These are phyloP conservation scores for Rhinoderma darwinii DNA, from an alignment of 2,113 vertebrate species.

Conservation along the genomic window DNA sequence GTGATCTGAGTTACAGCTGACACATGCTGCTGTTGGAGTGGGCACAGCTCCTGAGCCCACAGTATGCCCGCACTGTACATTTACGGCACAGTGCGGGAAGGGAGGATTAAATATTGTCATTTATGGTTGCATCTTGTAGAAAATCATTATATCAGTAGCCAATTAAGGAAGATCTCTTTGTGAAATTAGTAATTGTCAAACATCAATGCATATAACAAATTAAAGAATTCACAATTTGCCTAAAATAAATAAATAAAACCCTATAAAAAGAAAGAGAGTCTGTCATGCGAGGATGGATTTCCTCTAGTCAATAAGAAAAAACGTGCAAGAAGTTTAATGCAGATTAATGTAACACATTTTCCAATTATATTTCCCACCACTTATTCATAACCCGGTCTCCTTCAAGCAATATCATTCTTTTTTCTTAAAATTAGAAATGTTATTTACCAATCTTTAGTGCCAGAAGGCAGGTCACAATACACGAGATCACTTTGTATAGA, in stretches of 20 bases:
- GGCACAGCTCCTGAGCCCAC: too few species aligned
- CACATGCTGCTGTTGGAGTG: too few species aligned
- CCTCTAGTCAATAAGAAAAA: background rate
- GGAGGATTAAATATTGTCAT: background rate
- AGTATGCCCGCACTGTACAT: too few species aligned
- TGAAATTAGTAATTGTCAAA: background rate
- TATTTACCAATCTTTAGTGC: constrained; percentile 23
- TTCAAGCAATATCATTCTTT: constrained; percentile 13
- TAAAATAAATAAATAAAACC: background rate
- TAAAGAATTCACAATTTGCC: background rate
- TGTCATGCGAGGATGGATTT: background rate
- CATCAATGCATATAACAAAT: background rate
- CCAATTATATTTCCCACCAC: constrained; percentile 17
- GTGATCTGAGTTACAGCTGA: too few species aligned
- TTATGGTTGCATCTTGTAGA: background rate
- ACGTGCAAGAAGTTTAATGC: background rate
- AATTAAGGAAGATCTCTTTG: background rate
- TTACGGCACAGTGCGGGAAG: too few species aligned
- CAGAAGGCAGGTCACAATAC: constrained; percentile 46
- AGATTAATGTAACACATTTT: constrained; percentile 1
- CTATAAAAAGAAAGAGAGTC: background rate
- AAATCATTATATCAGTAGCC: background rate
- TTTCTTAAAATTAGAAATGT: background rate
- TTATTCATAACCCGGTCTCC: background rate
- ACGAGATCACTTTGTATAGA: constrained; percentile 46